A percentile compares a stretch with the other conserved stretches of the same genome.
phyloP scores from a whole-genome alignment of 1,140 invertebrate genomes.

The Magallana gigas region DNA sequence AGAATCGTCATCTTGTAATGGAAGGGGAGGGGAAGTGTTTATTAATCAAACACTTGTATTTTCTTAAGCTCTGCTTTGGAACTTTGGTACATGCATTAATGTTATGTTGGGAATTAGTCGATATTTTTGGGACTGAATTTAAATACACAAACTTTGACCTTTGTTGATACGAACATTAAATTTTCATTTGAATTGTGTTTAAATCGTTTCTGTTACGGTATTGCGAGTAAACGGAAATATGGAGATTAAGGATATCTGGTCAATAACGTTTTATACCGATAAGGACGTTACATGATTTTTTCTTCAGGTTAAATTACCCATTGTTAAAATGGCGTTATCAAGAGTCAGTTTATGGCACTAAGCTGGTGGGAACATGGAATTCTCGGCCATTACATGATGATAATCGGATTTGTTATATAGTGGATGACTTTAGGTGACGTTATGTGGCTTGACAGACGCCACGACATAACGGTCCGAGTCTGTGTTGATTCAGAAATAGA shows the following conservation, averaged over 20 bases:
- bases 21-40: slow-evolving; percentile 1
- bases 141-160: not conserved
- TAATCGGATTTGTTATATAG: too few relatives aligned
- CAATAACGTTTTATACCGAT: not conserved
- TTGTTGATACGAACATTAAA: too few relatives aligned
- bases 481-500: too few relatives aligned
- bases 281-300: not conserved
- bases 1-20: not conserved
- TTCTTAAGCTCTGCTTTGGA: slow-evolving; percentile 7
- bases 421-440: too few relatives aligned
- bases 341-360: slow-evolving; percentile 21
- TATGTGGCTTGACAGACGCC: too few relatives aligned
- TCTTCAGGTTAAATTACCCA: not conserved
- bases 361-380: not conserved
- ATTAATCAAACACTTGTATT: slow-evolving; percentile 23
- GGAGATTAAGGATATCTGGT: not conserved
- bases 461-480: too few relatives aligned
- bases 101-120: not conserved
- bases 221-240: not conserved
- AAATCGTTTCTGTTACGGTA: not conserved
- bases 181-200: too few relatives aligned
- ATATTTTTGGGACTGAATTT: not conserved
- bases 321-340: not conserved
- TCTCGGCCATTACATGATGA: too few relatives aligned
- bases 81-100: not conserved